Percentiles rank a stretch among this genome's conserved stretches.
Conservation (phyloP, 2,797 vertebrate genomes). For the Chelidonichthys spinosus region DNA sequence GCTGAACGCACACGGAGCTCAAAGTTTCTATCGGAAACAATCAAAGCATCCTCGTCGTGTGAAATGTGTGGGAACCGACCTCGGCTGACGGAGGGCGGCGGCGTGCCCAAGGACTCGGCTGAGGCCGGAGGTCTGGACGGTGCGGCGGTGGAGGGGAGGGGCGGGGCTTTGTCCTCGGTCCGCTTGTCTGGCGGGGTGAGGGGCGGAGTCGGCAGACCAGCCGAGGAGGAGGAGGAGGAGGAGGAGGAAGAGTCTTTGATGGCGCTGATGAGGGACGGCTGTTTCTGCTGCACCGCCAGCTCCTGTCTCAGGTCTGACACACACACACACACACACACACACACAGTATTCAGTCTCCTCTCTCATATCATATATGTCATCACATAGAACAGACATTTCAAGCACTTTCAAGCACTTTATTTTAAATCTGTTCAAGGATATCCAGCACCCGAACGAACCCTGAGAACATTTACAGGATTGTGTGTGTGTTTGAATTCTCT, state of each 20-base stretch:
- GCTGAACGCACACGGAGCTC: not conserved
- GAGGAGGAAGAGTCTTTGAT: conserved; percentile 61
- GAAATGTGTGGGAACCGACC: conserved; percentile 69
- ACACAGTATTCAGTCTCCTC: not conserved
- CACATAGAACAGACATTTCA: no score
- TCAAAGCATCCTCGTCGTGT: not conserved
- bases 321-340: conserved; percentile 8
- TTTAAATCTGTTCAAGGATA: no score
- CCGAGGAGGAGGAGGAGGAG: conserved; percentile 13
- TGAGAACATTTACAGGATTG: no score
- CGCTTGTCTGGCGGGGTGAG: conserved; percentile 53
- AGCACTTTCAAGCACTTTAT: no score
- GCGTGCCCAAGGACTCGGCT: conserved; percentile 60
- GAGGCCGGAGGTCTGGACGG: conserved; percentile 64
- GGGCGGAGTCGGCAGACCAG: conserved; percentile 48
- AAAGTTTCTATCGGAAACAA: no score
- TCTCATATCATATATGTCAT: no score
- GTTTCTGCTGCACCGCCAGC: conserved; percentile 91
- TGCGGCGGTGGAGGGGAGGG: conserved; percentile 47
- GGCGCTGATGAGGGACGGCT: conserved; percentile 65
- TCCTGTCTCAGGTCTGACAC: conserved; percentile 89
- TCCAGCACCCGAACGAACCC: no score
- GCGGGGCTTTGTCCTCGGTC: conserved; percentile 34
- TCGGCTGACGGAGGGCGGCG: conserved; percentile 73
- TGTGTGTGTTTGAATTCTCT: no score